phyloP scores from a whole-genome alignment of 1,140 invertebrate species.

The Drosophila bifasciata region DNA sequence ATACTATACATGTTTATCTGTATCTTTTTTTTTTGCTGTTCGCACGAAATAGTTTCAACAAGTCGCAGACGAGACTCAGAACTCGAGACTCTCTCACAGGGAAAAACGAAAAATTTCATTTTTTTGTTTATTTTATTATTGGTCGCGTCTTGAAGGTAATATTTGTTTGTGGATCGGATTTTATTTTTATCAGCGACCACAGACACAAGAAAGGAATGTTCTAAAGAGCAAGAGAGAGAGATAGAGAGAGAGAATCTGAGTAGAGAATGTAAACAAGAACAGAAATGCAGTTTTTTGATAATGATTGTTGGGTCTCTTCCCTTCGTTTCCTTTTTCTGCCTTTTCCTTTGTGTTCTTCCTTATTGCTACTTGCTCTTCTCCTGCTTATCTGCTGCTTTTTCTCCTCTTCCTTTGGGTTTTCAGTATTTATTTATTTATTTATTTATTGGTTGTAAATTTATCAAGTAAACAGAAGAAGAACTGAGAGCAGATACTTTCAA shows the following conservation, averaged over 20 bases:
- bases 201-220: conserved; percentile 29
- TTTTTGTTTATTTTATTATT: conserved; percentile 58
- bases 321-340: conserved; percentile 8
- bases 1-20: not conserved
- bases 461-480: conserved; percentile 53
- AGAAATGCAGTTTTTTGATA: conserved; percentile 46
- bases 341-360: conserved; percentile 4
- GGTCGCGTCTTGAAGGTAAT: conserved; percentile 40
- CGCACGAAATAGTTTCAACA: conserved; percentile 63
- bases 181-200: conserved; percentile 53
- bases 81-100: conserved; percentile 24
- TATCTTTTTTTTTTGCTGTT: conserved; percentile 2
- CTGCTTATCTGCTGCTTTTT: conserved; percentile 20
- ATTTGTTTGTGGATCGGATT: conserved; percentile 53
- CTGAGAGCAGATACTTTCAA: not conserved
- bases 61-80: conserved; percentile 36
- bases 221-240: not conserved
- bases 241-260: not conserved
- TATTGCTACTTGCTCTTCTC: conserved; percentile 2
- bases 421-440: conserved; percentile 32
- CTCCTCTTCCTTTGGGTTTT: conserved; percentile 1
- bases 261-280: conserved; percentile 51
- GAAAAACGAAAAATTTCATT: conserved; percentile 55
- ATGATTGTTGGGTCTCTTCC: conserved; percentile 23
- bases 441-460: conserved; percentile 75